Conservation (phyloP, 2,113 vertebrate species). For the Pedetes capensis region DNA sequence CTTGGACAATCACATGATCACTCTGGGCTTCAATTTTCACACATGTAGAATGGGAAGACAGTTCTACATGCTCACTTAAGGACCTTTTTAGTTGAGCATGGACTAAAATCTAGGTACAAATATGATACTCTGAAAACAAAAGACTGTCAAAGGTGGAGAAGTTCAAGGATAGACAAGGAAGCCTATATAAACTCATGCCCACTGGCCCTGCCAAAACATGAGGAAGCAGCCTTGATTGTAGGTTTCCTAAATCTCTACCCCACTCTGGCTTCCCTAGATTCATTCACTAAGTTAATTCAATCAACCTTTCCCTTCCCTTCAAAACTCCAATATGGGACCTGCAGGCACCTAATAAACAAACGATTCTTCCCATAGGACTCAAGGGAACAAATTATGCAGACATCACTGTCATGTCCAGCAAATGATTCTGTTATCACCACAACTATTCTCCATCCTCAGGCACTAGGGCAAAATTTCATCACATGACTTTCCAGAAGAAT, state of each 20-base stretch:
- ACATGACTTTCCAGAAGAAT: not conserved
- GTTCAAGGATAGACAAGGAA: not conserved
- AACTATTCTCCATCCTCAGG: not conserved
- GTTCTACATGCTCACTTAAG: not conserved
- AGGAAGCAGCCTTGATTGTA: not conserved
- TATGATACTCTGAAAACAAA: not conserved
- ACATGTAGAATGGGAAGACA: not conserved
- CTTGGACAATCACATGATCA: not conserved
- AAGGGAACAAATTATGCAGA: not conserved
- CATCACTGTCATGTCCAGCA: not conserved
- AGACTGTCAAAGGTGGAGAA: not conserved
- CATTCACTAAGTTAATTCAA: not conserved
- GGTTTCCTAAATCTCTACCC: not conserved
- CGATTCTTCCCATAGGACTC: not conserved
- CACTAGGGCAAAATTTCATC: not conserved
- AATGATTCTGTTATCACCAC: not conserved
- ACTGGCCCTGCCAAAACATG: not conserved
- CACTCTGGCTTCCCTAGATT: not conserved
- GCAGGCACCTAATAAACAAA: not conserved
- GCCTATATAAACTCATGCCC: not conserved
- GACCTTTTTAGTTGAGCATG: not conserved
- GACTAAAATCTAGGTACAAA: not conserved
- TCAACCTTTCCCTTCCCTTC: not conserved
- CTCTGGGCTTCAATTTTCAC: not conserved
- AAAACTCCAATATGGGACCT: not conserved